Evolutionary conservation across 2,888 invertebrate genomes (phyloP).

Genomic region (Dicycla oo): DNA sequence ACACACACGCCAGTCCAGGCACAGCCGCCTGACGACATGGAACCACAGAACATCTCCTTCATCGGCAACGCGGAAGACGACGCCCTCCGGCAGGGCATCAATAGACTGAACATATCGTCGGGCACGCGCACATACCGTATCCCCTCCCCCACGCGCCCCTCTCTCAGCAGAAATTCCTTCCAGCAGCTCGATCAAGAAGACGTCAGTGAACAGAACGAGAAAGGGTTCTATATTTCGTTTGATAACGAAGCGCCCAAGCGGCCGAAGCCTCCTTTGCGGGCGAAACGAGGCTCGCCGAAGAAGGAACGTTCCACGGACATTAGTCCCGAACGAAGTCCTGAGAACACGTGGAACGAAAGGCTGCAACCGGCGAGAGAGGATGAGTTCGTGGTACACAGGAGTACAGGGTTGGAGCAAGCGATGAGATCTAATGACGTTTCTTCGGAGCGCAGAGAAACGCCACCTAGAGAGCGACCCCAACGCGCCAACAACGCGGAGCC

Average conservation of each 20-base stretch:
- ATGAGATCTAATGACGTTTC: constrained; percentile 71
- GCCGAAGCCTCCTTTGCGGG: constrained; percentile 96
- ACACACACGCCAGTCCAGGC: constrained; percentile 73
- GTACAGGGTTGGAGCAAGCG: constrained; percentile 63
- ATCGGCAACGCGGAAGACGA: constrained; percentile 93
- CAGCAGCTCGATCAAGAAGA: constrained; percentile 88
- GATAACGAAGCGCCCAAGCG: constrained; percentile 96
- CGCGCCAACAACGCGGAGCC: constrained; percentile 75
- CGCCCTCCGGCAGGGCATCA: constrained; percentile 92
- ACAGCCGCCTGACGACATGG: constrained; percentile 95
- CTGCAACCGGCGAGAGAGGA: constrained; percentile 71
- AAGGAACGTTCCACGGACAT: constrained; percentile 90
- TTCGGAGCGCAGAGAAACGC: constrained; percentile 71
- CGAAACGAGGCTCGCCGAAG: constrained; percentile 94
- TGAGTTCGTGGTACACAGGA: constrained; percentile 73
- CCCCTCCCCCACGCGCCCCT: constrained; percentile 96
- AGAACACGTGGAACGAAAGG: constrained; percentile 75
- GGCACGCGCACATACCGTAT: constrained; percentile 97
- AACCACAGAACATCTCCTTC: constrained; percentile 97
- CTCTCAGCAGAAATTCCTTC: constrained; percentile 93
- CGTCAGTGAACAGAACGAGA: constrained; percentile 91
- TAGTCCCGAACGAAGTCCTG: constrained; percentile 81
- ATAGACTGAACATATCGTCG: constrained; percentile 95
- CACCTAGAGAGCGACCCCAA: constrained; percentile 73
- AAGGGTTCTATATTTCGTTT: constrained; percentile 98